Evolutionary conservation across 2,888 invertebrate genomes (phyloP), one percentile per base, ranked within the genome.

Genomic region (Oligia latruncula): DNA sequence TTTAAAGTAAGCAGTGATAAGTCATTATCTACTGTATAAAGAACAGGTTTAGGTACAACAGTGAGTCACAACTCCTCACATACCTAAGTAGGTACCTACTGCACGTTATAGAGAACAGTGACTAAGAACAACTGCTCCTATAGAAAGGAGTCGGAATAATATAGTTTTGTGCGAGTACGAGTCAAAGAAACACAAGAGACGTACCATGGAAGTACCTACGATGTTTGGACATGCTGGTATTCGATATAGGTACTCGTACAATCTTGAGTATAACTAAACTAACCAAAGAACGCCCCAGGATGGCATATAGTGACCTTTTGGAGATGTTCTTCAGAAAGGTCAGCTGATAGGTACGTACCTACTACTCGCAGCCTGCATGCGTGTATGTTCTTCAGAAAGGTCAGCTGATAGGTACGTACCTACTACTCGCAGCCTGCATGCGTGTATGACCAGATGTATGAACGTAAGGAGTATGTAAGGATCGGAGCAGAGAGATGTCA

Each of bases 261-360:
- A n/a, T 13, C 60, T 60, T 58, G 23, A 58, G 58, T 23, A 9
- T n/a, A 23, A 58, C 9, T 58, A 58, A 9, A 23, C 23, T 58
- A 58, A 23, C 23, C 13, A 4, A 58, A 58, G 20, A 58, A 58
- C 9, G 58, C 58, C 58, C 23, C 8, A 23, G 23, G 23, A 58
- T 9, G 23, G 23, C 58, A 23, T 23, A 23, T 11, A 23, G 23
- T n/a, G 23, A 58, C 11, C 23, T 55, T 20, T 58, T 23, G 58
- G 23, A n/a, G 58, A 58, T 23, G 9, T 20, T 6, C 5, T 58
- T 23, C 9, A 23, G 23, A 9, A 8, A 23, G 20, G 55, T 55
- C 49, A 13, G 8, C 43, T 43, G 15, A 4, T 49, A 4, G 0
- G 15, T 0, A 49, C 2, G 4, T 49, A 4, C 0, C 4, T 0